A percentile compares a stretch with the other conserved stretches of the same genome.
Evolutionary conservation across 2,888 invertebrate genomes (phyloP).

Genomic region (Watsonalla binaria): DNA sequence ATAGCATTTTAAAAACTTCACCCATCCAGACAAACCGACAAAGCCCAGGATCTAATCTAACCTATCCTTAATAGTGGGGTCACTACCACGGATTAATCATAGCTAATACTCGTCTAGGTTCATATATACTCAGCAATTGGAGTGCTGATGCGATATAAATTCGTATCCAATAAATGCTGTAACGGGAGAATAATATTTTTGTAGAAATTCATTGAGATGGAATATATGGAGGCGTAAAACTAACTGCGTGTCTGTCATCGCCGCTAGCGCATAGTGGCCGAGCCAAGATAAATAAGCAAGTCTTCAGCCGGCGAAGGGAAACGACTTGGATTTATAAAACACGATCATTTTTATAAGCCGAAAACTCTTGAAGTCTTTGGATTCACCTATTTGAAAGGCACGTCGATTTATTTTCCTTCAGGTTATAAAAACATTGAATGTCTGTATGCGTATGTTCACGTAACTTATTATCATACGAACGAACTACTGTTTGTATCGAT

Average conservation of each 20-base stretch:
- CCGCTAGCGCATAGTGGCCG: conserved; percentile 55
- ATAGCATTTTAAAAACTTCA: too few relatives aligned
- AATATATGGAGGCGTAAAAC: conserved; percentile 47
- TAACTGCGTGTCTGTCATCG: conserved; percentile 65
- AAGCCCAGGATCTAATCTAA: too few relatives aligned
- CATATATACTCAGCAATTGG: too few relatives aligned
- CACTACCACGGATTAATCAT: too few relatives aligned
- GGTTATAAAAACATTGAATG: background rate
- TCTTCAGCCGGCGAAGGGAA: conserved; percentile 35
- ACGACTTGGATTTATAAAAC: conserved; percentile 19
- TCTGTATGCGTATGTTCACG: background rate
- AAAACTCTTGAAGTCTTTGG: background rate
- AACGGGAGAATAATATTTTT: conserved; percentile 30
- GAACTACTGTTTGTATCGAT: conserved; percentile 4
- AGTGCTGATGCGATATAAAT: conserved; percentile 4
- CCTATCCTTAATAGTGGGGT: too few relatives aligned
- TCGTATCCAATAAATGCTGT: conserved; percentile 18
- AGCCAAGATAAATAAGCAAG: conserved; percentile 72
- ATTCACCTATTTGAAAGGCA: background rate
- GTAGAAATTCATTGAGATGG: conserved; percentile 40
- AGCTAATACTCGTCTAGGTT: too few relatives aligned
- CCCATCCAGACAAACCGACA: too few relatives aligned
- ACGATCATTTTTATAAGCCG: conserved; percentile 2
- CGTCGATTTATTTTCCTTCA: background rate
- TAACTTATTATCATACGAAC: background rate